A percentile compares a stretch with the other conserved stretches of the same genome.
Conservation (phyloP, 35 echinoderm and acorn worm genomes). For the Eucidaris tribuloides region DNA sequence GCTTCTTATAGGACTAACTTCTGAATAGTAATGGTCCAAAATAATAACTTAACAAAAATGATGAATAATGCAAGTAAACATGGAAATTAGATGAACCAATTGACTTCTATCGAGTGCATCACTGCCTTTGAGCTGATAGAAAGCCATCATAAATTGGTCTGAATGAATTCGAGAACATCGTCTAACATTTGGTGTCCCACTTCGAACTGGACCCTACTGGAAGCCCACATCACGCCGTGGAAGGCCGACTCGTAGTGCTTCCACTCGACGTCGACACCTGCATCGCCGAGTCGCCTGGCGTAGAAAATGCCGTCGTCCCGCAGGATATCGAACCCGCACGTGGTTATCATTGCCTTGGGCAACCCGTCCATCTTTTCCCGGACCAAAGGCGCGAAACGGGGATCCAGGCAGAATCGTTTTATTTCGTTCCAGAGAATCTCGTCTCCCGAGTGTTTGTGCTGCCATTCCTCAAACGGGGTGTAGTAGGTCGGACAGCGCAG, state of each 20-base stretch:
- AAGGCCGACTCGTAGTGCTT: conserved; percentile 42
- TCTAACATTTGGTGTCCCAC: conserved; percentile 27
- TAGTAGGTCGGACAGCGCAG: background rate
- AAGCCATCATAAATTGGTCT: too few relatives aligned
- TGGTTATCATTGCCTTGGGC: conserved; percentile 38
- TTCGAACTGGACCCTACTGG: conserved; percentile 33
- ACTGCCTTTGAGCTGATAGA: too few relatives aligned
- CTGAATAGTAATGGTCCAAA: too few relatives aligned
- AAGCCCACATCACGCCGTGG: conserved; percentile 27
- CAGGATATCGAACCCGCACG: conserved; percentile 50
- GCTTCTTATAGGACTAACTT: too few relatives aligned
- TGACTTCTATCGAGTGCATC: too few relatives aligned
- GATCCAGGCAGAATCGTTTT: conserved; percentile 21
- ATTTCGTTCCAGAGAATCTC: conserved; percentile 31
- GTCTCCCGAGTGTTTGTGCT: conserved; percentile 2
- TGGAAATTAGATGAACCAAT: too few relatives aligned
- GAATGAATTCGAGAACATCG: conserved; percentile 25
- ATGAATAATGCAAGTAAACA: too few relatives aligned
- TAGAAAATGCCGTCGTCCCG: conserved; percentile 53
- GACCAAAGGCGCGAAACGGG: conserved; percentile 38
- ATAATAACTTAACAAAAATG: too few relatives aligned
- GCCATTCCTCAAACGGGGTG: background rate
- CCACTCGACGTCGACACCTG: conserved; percentile 5
- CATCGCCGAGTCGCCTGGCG: conserved; percentile 21
- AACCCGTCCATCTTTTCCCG: conserved; percentile 30